phyloP scores from a whole-genome alignment of 2,113 vertebrate genomes.

The Cyprinodon tularosa region DNA sequence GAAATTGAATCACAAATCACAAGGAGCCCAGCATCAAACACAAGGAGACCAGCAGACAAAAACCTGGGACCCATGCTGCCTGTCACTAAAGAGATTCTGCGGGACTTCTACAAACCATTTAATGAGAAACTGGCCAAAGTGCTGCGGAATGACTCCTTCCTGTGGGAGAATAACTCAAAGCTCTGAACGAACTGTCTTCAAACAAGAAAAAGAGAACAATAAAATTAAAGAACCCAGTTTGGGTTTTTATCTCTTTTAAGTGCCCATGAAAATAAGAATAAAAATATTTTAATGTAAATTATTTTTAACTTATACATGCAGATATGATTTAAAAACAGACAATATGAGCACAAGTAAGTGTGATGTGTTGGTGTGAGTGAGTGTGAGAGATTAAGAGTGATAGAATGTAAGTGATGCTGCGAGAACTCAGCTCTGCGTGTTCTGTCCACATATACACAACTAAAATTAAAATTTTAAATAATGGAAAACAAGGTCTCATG shows the following conservation, averaged over 20 bases:
- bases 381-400: slow-evolving; percentile 10
- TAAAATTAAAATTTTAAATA: slow-evolving; percentile 60
- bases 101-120: slow-evolving; percentile 91
- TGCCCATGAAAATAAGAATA: slow-evolving; percentile 53
- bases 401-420: slow-evolving; percentile 18
- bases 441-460: slow-evolving; percentile 60
- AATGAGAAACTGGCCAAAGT: slow-evolving; percentile 89
- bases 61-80: slow-evolving; percentile 94
- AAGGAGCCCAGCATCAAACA: slow-evolving; percentile 91
- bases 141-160: slow-evolving; percentile 87
- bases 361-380: slow-evolving; percentile 38
- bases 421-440: slow-evolving; percentile 34
- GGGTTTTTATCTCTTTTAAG: slow-evolving; percentile 56
- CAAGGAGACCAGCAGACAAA: slow-evolving; percentile 89
- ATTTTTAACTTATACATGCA: slow-evolving; percentile 73
- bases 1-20: slow-evolving; percentile 92
- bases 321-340: slow-evolving; percentile 64
- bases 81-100: slow-evolving; percentile 86
- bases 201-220: too few species aligned
- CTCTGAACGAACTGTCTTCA: slow-evolving; percentile 31
- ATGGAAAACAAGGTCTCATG: slow-evolving; percentile 1
- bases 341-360: slow-evolving; percentile 66
- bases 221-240: slow-evolving; percentile 28
- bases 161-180: slow-evolving; percentile 78
- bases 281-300: slow-evolving; percentile 69